Base-by-base conservation (phyloP, 2,888 invertebrate genomes). In the Tipula lateralis region DNA sequence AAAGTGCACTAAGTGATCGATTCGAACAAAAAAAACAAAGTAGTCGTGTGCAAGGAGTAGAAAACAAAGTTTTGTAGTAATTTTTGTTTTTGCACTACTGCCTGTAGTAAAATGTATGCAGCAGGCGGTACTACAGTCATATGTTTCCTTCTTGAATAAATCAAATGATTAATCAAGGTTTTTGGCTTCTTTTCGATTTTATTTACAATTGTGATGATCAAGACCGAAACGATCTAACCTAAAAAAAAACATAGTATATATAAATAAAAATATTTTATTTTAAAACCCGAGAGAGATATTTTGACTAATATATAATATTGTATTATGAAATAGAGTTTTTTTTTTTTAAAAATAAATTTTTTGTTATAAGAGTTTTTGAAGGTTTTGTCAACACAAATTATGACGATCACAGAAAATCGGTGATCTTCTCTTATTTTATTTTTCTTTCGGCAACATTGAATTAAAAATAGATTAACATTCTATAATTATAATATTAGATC, bases 151-250 rank as follows among this genome's bases (percentile, higher is more conserved):
- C 44, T 44, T 16, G 16, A 19, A 66, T 66, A 66, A 66, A 66
- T 66, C 66, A 66, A 66, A 66, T 66, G 66, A 66, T 66, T 66
- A 66, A 66, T 66, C 66, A 66, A 66, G 66, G 66, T 66, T 66
- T 66, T 66, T 66, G 66, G 66, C 66, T 66, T 19, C n/a, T 44
- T n/a, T 16, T n/a, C n/a, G n/a, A 44, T 44, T n/a, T 19, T 50
- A 66, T 66, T 66, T 66, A 66, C 66, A 66, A 66, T 66, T 66
- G 24, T 50, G 44, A 66, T 66, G 66, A 66, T 24, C 24, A 50
- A 50, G 1, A 19, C 19, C 66, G 24, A 66, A 66, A 66, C 66
- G 66, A 66, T 66, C 66, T 66, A 66, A 66, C 66, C 66, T 66
- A 66, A 6, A 66, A 66, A 66, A 66, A 12, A 24, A 9, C 7